phyloP scores from a whole-genome alignment of 1,140 invertebrate species.

The Drosophila novamexicana region DNA sequence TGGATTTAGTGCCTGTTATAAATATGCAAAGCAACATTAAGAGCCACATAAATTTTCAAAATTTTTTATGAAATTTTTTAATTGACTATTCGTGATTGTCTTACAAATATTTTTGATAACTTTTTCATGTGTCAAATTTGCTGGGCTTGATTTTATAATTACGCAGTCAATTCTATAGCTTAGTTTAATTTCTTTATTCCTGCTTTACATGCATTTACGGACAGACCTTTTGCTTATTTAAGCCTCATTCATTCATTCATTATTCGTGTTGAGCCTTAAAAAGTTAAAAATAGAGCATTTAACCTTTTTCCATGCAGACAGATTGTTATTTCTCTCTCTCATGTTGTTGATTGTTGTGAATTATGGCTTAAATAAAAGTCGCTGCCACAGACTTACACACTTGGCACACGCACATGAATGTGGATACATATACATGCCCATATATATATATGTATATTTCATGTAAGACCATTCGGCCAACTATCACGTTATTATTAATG shows the following conservation, averaged over 20 bases:
- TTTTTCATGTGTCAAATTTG: constrained; percentile 5
- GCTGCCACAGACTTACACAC: constrained; percentile 34
- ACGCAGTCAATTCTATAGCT: no score
- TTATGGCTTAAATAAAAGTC: constrained; percentile 73
- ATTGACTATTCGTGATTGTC: not conserved
- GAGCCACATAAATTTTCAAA: no score
- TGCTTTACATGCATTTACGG: not conserved
- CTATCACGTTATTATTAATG: constrained; percentile 82
- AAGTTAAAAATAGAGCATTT: constrained; percentile 29
- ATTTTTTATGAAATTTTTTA: no score
- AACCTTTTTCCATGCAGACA: constrained; percentile 11
- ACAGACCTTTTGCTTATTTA: constrained; percentile 12
- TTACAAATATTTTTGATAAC: not conserved
- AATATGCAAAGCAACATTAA: no score
- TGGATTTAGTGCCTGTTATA: no score
- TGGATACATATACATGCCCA: not conserved
- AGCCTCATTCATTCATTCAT: constrained; percentile 3
- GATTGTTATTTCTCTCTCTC: constrained; percentile 29
- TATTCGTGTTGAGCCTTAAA: not conserved
- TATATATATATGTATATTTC: constrained; percentile 22
- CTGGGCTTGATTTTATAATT: not conserved
- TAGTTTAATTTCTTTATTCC: not conserved
- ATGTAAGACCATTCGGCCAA: constrained; percentile 46
- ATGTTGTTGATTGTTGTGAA: constrained; percentile 58
- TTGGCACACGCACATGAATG: constrained; percentile 15